These are phyloP conservation scores for Hesperophylax magnus DNA, from an alignment of 1,140 invertebrate species.

Conservation along the genomic window DNA sequence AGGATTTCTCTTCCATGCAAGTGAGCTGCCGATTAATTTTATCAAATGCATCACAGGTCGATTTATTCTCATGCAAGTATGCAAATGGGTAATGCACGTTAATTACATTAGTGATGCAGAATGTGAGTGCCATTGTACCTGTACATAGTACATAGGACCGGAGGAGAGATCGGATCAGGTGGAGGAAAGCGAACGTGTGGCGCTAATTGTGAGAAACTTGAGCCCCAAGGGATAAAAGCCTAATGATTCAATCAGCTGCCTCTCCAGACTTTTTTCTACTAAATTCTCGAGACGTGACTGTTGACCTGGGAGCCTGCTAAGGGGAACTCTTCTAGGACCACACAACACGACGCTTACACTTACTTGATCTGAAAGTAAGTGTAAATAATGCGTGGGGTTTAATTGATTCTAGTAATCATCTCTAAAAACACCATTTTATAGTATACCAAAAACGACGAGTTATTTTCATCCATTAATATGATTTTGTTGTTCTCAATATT, in stretches of 20 bases:
- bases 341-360: background rate
- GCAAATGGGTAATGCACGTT: background rate
- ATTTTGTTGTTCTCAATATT: too few species aligned
- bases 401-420: too few species aligned
- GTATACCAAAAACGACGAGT: too few species aligned
- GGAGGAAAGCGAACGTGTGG: constrained; percentile 14
- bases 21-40: too few species aligned
- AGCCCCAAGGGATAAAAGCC: background rate
- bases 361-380: too few species aligned
- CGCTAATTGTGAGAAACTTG: constrained; percentile 27
- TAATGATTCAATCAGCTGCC: constrained; percentile 32
- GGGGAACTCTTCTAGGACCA: constrained; percentile 8
- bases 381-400: too few species aligned
- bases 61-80: too few species aligned
- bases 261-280: constrained; percentile 31
- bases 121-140: constrained; percentile 15
- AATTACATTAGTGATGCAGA: constrained; percentile 21
- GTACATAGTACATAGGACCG: too few species aligned
- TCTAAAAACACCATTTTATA: too few species aligned
- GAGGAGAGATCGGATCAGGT: constrained; percentile 26
- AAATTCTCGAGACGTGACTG: constrained; percentile 3
- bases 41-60: too few species aligned
- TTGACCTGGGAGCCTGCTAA: background rate
- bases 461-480: too few species aligned
- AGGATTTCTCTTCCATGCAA: too few species aligned